These are phyloP conservation scores for Thysanoteuthis rhombus DNA, from an alignment of 2,888 invertebrate species.

Conservation along the genomic window DNA sequence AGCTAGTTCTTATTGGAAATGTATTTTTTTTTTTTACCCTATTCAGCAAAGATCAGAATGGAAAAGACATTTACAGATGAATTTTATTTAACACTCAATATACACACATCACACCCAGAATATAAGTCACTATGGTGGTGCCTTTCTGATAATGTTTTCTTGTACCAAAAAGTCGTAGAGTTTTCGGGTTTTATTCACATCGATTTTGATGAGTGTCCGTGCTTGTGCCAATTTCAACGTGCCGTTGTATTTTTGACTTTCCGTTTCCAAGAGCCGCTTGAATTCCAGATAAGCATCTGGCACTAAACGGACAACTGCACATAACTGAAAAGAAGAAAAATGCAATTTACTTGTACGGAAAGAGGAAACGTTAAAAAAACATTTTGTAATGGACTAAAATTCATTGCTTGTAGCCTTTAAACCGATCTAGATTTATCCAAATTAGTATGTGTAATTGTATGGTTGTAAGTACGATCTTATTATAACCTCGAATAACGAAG, in stretches of 20 bases:
- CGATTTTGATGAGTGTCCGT: slow-evolving; percentile 85
- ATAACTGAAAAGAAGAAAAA: slow-evolving; percentile 70
- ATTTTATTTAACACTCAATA: background rate
- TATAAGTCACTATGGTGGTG: slow-evolving; percentile 34
- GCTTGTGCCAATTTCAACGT: slow-evolving; percentile 82
- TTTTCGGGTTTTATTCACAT: slow-evolving; percentile 88
- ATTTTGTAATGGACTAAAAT: background rate
- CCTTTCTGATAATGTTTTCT: slow-evolving; percentile 56
- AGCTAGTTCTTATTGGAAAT: no score
- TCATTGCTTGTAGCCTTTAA: no score
- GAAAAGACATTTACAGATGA: background rate
- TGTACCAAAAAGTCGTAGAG: slow-evolving; percentile 76
- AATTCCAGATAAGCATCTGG: slow-evolving; percentile 84
- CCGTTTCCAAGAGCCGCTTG: slow-evolving; percentile 78
- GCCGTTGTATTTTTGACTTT: slow-evolving; percentile 79
- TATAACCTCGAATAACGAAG: no score
- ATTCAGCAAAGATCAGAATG: background rate
- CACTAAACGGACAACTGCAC: slow-evolving; percentile 79
- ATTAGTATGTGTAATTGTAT: no score
- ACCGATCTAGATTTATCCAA: no score
- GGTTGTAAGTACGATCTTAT: no score
- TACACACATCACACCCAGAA: background rate
- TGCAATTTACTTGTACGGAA: background rate
- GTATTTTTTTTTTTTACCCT: no score
- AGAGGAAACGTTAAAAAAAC: background rate